Evolutionary conservation across 37 sponge, comb jelly and placozoan genomes (phyloP).

Genomic region (Cladorhizidae sp.): DNA sequence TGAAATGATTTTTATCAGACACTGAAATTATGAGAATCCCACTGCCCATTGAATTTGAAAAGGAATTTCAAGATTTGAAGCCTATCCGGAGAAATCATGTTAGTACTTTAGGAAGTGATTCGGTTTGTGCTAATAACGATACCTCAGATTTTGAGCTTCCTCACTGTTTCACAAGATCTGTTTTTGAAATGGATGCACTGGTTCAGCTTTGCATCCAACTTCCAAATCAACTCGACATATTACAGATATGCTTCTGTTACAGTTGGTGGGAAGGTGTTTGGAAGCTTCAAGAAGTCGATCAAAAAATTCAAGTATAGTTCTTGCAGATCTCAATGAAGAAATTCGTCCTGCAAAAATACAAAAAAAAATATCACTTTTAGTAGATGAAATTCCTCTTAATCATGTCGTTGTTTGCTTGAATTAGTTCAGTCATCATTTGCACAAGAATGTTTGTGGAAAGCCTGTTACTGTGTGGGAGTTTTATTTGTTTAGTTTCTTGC

Average conservation of each 20-base stretch:
- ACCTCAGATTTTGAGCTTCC: background rate
- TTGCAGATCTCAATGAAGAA: too few species aligned
- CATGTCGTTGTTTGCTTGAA: too few species aligned
- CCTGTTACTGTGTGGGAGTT: constrained; percentile 10
- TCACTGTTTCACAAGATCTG: background rate
- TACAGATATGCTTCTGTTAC: background rate
- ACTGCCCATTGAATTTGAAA: constrained; percentile 5
- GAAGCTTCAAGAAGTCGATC: background rate
- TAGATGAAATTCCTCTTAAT: too few species aligned
- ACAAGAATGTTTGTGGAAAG: background rate
- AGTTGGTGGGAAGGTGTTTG: background rate
- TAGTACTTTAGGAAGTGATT: background rate
- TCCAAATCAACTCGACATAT: constrained; percentile 2
- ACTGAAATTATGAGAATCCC: background rate
- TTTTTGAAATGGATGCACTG: background rate
- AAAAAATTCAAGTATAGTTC: too few species aligned
- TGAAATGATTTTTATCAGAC: constrained; percentile 7
- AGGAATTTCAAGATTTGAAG: background rate
- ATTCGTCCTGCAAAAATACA: too few species aligned
- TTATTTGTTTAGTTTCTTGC: background rate
- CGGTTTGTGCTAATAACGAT: background rate
- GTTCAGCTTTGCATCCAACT: background rate
- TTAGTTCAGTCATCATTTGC: background rate
- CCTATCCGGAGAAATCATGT: background rate
- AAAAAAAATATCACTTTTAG: too few species aligned